These are phyloP conservation scores for Coecobrya sp. DNA, from an alignment of 2,888 invertebrate species.

Conservation along the genomic window DNA sequence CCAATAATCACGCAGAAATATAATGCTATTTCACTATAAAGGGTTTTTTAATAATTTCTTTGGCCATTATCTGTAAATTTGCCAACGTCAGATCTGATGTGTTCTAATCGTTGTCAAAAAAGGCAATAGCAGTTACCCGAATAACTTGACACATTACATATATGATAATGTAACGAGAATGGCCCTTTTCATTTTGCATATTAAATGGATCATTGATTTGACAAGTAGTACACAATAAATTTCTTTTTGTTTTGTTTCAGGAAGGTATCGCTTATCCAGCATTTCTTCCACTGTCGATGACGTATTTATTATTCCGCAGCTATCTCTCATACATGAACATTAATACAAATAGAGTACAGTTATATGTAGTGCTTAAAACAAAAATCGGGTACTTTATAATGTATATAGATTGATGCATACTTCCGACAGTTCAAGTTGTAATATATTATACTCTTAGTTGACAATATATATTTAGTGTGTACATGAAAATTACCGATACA, in stretches of 20 bases:
- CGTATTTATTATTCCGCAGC: neutral
- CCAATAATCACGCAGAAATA: neutral
- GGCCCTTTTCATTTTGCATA: constrained; percentile 11
- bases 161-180: neutral
- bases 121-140: neutral
- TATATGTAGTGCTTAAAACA: neutral
- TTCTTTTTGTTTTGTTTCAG: neutral
- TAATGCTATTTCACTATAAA: neutral
- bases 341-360: neutral
- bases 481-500: too few species aligned
- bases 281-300: neutral
- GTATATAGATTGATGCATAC: neutral
- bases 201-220: constrained; percentile 34
- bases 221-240: neutral
- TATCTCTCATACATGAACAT: neutral
- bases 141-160: neutral
- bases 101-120: neutral
- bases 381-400: too few species aligned
- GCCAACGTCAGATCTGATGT: neutral
- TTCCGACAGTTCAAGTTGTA: neutral
- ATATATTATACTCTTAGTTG: too few species aligned
- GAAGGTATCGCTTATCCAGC: neutral
- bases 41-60: neutral
- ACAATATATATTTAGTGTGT: too few species aligned
- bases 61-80: neutral